Evolutionary conservation across 2,113 vertebrate species (phyloP).

Genomic region (Trogon melanurus): DNA sequence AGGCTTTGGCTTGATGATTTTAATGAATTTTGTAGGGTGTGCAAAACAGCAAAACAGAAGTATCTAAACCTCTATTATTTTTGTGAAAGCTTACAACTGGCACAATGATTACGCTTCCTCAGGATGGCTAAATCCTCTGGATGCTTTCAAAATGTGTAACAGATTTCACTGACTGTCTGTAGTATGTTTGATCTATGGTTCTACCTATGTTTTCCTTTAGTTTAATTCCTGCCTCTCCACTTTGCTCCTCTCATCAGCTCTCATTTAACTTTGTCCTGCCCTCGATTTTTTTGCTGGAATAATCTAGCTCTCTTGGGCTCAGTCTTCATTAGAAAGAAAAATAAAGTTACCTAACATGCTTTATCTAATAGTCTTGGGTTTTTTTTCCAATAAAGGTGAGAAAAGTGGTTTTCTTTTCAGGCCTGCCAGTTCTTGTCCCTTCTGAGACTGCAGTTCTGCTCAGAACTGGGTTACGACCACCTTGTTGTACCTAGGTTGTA

Average conservation of each 20-base stretch:
- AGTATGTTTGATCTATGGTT: conserved; percentile 17
- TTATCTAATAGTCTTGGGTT: conserved; percentile 16
- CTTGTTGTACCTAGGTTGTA: background rate
- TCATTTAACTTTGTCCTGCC: background rate
- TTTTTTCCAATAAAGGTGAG: conserved; percentile 4
- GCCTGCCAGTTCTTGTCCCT: conserved; percentile 18
- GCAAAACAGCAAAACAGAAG: background rate
- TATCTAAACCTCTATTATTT: background rate
- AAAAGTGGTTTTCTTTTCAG: conserved; percentile 33
- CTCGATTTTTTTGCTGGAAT: background rate
- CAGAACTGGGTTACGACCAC: background rate
- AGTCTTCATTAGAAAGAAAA: conserved; percentile 22
- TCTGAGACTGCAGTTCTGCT: conserved; percentile 26
- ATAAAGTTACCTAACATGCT: background rate
- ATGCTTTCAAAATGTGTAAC: background rate
- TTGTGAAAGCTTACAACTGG: background rate
- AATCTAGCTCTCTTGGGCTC: background rate
- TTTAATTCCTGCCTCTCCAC: background rate
- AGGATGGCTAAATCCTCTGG: background rate
- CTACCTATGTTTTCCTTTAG: background rate
- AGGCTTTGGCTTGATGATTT: background rate
- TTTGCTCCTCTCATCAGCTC: conserved; percentile 5
- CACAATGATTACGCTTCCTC: background rate
- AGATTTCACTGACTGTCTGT: background rate
- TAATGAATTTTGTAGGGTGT: background rate